phyloP scores from a whole-genome alignment of 2,113 vertebrate genomes.

The Lipophrys pholis region DNA sequence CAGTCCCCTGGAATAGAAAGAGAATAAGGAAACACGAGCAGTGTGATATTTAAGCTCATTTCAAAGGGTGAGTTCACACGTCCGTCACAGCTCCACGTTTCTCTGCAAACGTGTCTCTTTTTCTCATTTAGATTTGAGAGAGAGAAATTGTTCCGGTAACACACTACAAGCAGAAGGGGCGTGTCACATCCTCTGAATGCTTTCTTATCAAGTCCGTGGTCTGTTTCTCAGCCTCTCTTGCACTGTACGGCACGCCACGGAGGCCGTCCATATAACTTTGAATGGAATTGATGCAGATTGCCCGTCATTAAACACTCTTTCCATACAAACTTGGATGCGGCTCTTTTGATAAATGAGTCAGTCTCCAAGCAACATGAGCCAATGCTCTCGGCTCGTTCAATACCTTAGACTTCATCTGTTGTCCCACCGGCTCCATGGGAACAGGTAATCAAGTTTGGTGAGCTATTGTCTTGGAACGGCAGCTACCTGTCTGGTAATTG shows the following conservation, averaged over 20 bases:
- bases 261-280: conserved; percentile 12
- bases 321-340: not conserved
- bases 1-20: not conserved
- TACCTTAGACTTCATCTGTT: conserved; percentile 66
- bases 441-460: conserved; percentile 75
- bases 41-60: conserved; percentile 1
- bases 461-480: conserved; percentile 69
- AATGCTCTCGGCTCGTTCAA: conserved; percentile 29
- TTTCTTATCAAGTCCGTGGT: not conserved
- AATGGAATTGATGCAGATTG: conserved; percentile 20
- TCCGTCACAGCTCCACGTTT: conserved; percentile 2
- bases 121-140: not conserved
- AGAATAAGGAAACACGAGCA: not conserved
- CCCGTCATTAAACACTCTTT: conserved; percentile 34
- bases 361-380: conserved; percentile 60
- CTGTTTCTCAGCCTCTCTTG: too few relatives aligned
- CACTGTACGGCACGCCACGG: conserved; percentile 4
- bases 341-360: conserved; percentile 32
- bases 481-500: conserved; percentile 73
- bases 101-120: conserved; percentile 18
- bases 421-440: conserved; percentile 67
- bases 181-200: not conserved
- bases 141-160: conserved; percentile 1
- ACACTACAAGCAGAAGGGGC: not conserved
- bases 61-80: not conserved